These are phyloP conservation scores for fruit fly (Drosophila melanogaster) DNA, from an alignment of 1,140 invertebrate genomes.

Conservation along the genomic window DNA sequence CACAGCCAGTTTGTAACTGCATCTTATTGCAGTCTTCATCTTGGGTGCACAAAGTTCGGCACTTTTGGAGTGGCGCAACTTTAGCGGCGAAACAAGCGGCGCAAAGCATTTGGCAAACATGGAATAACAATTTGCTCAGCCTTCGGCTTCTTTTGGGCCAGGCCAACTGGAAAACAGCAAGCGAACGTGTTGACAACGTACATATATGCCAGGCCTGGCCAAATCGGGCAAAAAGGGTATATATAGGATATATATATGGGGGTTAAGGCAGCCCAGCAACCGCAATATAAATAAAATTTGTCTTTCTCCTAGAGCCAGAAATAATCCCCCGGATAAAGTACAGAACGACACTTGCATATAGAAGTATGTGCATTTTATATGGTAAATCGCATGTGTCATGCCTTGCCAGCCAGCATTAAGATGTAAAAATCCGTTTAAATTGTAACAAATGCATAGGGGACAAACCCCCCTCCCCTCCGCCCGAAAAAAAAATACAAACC, in stretches of 20 bases:
- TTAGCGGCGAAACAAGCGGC: conserved; percentile 61
- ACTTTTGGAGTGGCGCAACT: conserved; percentile 11
- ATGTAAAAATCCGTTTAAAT: conserved; percentile 75
- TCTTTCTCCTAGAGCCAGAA: conserved; percentile 60
- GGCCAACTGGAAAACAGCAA: conserved; percentile 16
- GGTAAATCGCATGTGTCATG: conserved; percentile 58
- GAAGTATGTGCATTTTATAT: conserved; percentile 36
- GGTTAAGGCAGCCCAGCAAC: conserved; percentile 31
- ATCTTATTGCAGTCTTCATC: conserved; percentile 22
- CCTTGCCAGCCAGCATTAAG: conserved; percentile 50
- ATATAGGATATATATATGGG: conserved; percentile 8
- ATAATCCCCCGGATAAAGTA: conserved; percentile 57
- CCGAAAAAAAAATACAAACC: not conserved
- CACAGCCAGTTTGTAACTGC: conserved; percentile 4
- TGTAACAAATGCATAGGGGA: conserved; percentile 56
- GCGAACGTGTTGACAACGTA: conserved; percentile 64
- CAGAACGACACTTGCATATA: conserved; percentile 22
- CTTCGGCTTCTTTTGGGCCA: conserved; percentile 6
- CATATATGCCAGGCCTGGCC: conserved; percentile 35
- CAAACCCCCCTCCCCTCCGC: not conserved
- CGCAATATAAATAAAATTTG: conserved; percentile 75
- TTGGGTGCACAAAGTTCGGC: conserved; percentile 41
- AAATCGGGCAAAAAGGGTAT: conserved; percentile 8
- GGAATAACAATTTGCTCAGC: conserved; percentile 73
- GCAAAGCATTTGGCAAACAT: conserved; percentile 78